phyloP scores from a whole-genome alignment of 2,888 invertebrate genomes.

The Troglohyphantes excavatus region DNA sequence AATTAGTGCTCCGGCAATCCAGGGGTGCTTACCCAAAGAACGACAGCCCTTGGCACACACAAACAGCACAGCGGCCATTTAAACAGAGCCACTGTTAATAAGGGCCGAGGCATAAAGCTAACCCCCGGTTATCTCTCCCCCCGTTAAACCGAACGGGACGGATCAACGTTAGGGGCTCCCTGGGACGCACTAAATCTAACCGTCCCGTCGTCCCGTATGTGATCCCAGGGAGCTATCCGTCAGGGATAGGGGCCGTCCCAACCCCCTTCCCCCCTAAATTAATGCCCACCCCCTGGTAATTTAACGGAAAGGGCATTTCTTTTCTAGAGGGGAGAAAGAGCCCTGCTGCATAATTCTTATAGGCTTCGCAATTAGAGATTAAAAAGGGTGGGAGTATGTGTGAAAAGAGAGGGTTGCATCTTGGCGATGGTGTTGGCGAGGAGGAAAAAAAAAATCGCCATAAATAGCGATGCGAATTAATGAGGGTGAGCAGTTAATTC shows the following conservation, averaged over 20 bases:
- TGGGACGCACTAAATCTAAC: conserved; percentile 75
- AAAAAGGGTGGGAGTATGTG: conserved; percentile 46
- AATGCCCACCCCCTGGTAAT: conserved; percentile 51
- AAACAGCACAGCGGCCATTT: conserved; percentile 50
- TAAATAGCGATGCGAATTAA: conserved; percentile 57
- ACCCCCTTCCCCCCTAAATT: conserved; percentile 61
- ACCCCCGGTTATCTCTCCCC: conserved; percentile 63
- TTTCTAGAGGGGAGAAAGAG: background rate
- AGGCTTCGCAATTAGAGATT: conserved; percentile 67
- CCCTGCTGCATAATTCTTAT: conserved; percentile 63
- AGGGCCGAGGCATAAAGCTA: conserved; percentile 43
- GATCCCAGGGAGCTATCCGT: conserved; percentile 77
- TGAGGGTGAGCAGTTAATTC: conserved; percentile 37
- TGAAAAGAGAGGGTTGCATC: conserved; percentile 32
- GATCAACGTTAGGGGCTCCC: conserved; percentile 71
- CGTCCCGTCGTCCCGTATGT: conserved; percentile 68
- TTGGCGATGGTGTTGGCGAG: conserved; percentile 31
- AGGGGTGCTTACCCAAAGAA: conserved; percentile 72
- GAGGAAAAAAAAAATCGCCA: conserved; percentile 10
- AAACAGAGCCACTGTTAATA: conserved; percentile 59
- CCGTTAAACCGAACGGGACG: conserved; percentile 35
- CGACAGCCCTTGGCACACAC: no score
- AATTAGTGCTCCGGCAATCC: conserved; percentile 74
- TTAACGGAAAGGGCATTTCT: conserved; percentile 37
- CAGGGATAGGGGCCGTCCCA: conserved; percentile 46